Evolutionary conservation across 2,113 vertebrate species (phyloP).

Genomic region (Zingel zingel): DNA sequence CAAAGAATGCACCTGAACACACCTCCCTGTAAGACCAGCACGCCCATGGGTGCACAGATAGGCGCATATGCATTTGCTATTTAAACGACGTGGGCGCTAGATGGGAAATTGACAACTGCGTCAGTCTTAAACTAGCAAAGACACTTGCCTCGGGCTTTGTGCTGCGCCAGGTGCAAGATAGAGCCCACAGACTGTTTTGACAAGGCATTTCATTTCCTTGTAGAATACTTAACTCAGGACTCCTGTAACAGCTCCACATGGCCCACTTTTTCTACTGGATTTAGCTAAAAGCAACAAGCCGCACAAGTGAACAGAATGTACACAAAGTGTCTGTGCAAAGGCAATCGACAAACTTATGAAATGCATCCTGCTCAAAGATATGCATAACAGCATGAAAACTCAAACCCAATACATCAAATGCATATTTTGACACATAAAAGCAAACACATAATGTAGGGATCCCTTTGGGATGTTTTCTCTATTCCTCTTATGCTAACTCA

Average conservation of each 20-base stretch:
- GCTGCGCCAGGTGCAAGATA: too few species aligned
- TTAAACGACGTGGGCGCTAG: too few species aligned
- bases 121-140: too few species aligned
- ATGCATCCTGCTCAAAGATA: not conserved
- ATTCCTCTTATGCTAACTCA: not conserved
- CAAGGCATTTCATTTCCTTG: not conserved
- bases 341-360: not conserved
- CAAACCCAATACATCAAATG: slow-evolving; percentile 11
- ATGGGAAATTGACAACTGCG: too few species aligned
- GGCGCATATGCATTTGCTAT: too few species aligned
- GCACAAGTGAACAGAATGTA: not conserved
- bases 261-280: not conserved
- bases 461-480: slow-evolving; percentile 4
- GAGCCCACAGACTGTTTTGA: not conserved
- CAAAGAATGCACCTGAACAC: too few species aligned
- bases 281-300: slow-evolving; percentile 5
- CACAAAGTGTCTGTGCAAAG: not conserved
- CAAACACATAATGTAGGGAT: slow-evolving; percentile 27
- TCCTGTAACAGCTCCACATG: not conserved
- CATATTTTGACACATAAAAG: slow-evolving; percentile 41
- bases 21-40: too few species aligned
- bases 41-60: too few species aligned
- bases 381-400: not conserved
- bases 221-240: not conserved
- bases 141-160: too few species aligned